Evolutionary conservation across 2,113 vertebrate genomes (phyloP).

Genomic region (Axis porcinus): DNA sequence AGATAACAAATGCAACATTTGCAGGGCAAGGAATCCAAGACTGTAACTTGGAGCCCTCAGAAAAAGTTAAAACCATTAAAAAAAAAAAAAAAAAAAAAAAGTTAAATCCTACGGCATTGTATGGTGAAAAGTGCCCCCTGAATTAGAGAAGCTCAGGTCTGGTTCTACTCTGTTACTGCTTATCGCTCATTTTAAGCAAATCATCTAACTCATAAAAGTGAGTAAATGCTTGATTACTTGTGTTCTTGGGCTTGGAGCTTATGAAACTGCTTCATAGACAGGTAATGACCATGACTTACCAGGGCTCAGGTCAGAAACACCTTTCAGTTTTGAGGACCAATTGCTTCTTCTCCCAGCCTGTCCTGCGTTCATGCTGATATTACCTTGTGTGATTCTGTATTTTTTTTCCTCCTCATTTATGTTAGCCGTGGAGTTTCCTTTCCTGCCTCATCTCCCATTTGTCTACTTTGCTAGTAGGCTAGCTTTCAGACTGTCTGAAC

Average conservation of each 20-base stretch:
- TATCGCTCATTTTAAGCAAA: constrained; percentile 7
- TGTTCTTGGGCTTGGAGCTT: neutral
- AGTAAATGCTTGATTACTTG: neutral
- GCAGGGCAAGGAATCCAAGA: neutral
- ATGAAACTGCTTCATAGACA: neutral
- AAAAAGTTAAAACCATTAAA: neutral
- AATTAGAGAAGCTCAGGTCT: neutral
- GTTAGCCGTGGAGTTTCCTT: neutral
- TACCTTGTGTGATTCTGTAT: neutral
- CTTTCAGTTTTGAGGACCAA: neutral
- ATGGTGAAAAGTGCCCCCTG: neutral
- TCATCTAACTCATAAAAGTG: neutral
- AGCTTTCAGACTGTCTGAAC: neutral
- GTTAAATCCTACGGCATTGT: neutral
- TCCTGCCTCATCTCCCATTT: neutral
- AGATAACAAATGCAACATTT: neutral
- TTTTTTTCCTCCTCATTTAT: constrained; percentile 16
- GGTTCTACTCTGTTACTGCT: neutral
- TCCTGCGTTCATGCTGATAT: neutral
- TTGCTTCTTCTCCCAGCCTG: neutral
- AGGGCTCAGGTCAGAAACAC: neutral
- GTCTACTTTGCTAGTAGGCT: neutral
- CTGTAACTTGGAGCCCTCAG: neutral
- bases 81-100: constrained; percentile 40
- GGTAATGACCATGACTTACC: neutral